These are phyloP conservation scores for Molanna angustata DNA, from an alignment of 2,888 invertebrate genomes.

Conservation along the genomic window DNA sequence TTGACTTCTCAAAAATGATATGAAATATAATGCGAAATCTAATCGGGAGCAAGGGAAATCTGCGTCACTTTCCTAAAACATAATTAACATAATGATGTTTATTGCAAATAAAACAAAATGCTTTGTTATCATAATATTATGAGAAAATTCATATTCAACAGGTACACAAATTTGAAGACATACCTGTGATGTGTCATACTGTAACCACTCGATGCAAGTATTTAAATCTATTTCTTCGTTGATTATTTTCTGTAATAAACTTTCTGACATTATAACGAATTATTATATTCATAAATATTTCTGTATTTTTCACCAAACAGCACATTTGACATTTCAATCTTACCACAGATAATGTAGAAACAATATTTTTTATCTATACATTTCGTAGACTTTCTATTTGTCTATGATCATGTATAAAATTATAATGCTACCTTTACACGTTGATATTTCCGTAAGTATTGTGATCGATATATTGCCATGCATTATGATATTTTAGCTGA, in stretches of 20 bases:
- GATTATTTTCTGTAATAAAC: slow-evolving; percentile 50
- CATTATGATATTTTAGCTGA: no score
- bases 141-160: slow-evolving; percentile 3
- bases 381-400: no score
- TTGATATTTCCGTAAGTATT: no score
- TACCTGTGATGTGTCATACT: slow-evolving; percentile 46
- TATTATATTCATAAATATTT: neutral
- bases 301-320: no score
- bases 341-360: no score
- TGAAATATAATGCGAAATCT: slow-evolving; percentile 58
- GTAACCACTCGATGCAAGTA: slow-evolving; percentile 49
- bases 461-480: no score
- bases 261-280: slow-evolving; percentile 49
- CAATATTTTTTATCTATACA: no score
- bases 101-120: neutral
- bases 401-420: no score
- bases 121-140: neutral
- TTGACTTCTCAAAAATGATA: slow-evolving; percentile 55
- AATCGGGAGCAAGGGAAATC: slow-evolving; percentile 46
- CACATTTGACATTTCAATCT: no score
- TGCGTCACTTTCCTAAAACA: slow-evolving; percentile 37
- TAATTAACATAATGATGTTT: no score
- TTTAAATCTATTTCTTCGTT: slow-evolving; percentile 45
- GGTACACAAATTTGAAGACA: slow-evolving; percentile 30
- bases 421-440: no score